Base-by-base conservation (phyloP, 2,797 vertebrate genomes). In the Mus spretus region DNA sequence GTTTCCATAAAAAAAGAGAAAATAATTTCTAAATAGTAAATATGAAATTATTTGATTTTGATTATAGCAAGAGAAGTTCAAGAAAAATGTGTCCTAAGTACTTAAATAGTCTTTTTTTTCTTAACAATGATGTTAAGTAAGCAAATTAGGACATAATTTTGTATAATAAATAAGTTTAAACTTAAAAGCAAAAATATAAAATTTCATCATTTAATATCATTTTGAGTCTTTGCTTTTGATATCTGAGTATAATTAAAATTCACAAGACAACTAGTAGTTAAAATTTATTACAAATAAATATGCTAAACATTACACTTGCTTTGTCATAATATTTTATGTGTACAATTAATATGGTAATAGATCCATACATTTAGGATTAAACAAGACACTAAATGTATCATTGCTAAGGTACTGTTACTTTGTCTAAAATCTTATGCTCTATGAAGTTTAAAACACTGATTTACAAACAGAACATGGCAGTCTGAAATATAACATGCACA, bases 371-470 rank as follows among this genome's bases (percentile, higher is more conserved):
- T 94, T 15, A 86, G 44, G 37, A 1, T 6, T 85, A 8, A 94
- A 26, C 57, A 59, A 93, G 47, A 47, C 10, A 89, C 95, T 11
- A 75, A 80, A 81, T 26, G 24, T 34, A 80, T 89, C 7, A 31
- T 31, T 74, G 34, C 44, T 20, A 8, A 89, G 31, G 9, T 70
- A 90, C 31, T 85, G 78, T 12, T 84, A 91, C 2, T 79, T 2
- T 19, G 34, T 7, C 47, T 89, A n/a, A 91, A 94, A 84, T 77
- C 81, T 61, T 87, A 6, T 79, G 44, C 37, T 90, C 55, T 89
- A 3, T 79, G 14, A 96, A 91, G 19, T 31, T 93, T 89, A 82
- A 79, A 94, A 78, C 89, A 14, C 5, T 34, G 81, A 55, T 87
- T 91, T 94, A 55, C 31, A 92, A 70, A 83, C 5, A 57, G 5